Percentiles rank a stretch among this genome's conserved stretches.
Conservation (phyloP, 2,888 invertebrate genomes). For the Oscheius myriophilus region DNA sequence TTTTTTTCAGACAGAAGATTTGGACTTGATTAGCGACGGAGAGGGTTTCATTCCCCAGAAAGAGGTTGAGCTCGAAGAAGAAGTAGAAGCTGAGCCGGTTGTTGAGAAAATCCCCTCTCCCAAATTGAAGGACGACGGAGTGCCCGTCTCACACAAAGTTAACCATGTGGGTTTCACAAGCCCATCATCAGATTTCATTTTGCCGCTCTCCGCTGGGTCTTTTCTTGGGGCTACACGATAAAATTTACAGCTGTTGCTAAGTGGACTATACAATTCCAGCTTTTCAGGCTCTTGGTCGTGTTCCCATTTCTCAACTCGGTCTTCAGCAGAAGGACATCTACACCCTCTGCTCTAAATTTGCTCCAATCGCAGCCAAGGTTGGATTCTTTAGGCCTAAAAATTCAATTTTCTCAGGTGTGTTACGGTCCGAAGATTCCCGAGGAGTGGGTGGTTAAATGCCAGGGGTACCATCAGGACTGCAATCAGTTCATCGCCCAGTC, state of each 20-base stretch:
- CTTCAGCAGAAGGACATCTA: conserved; percentile 42
- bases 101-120: neutral
- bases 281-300: conserved; percentile 34
- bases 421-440: conserved; percentile 54
- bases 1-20: conserved; percentile 22
- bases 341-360: conserved; percentile 52
- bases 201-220: no score
- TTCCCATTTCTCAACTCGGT: conserved; percentile 47
- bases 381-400: neutral
- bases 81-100: neutral
- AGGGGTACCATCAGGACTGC: conserved; percentile 59
- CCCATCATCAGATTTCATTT: neutral
- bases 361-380: conserved; percentile 53
- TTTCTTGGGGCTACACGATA: no score
- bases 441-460: conserved; percentile 56
- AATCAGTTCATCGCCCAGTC: conserved; percentile 43
- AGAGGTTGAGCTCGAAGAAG: conserved; percentile 15
- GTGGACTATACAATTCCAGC: no score
- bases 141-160: conserved; percentile 1
- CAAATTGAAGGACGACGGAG: conserved; percentile 34
- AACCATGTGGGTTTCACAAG: conserved; percentile 12
- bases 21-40: conserved; percentile 18
- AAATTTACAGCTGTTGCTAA: no score
- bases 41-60: conserved; percentile 30
- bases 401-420: conserved; percentile 47